Percentiles rank a stretch among this genome's conserved stretches.
Conservation (phyloP, 1,140 invertebrate genomes). For the Pseudomyrmex sp. region DNA sequence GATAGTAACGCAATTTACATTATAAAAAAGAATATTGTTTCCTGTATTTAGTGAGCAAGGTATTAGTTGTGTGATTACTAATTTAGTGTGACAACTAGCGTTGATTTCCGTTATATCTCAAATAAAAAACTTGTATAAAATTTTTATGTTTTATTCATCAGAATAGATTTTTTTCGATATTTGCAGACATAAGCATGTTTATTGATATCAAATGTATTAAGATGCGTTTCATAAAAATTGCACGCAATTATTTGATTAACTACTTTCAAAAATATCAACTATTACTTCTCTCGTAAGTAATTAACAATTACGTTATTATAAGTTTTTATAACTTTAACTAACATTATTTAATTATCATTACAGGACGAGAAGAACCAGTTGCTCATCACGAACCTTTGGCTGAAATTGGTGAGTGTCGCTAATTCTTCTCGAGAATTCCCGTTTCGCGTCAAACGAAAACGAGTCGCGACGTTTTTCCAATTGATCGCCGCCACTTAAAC, state of each 20-base stretch:
- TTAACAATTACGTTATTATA: too few species aligned
- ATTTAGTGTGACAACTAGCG: too few species aligned
- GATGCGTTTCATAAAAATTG: not conserved
- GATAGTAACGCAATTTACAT: too few species aligned
- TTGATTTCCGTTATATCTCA: too few species aligned
- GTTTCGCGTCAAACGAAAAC: slow-evolving; percentile 18
- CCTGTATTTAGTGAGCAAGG: too few species aligned
- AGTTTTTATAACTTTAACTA: too few species aligned
- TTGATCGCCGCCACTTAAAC: slow-evolving; percentile 38
- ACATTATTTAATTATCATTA: slow-evolving; percentile 74
- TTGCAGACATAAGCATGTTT: not conserved
- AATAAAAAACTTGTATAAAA: too few species aligned
- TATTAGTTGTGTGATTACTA: too few species aligned
- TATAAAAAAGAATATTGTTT: too few species aligned
- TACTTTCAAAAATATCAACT: not conserved
- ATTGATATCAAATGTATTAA: slow-evolving; percentile 18
- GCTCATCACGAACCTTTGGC: slow-evolving; percentile 96
- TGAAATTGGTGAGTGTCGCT: slow-evolving; percentile 91
- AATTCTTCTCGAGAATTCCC: not conserved
- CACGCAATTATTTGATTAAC: not conserved
- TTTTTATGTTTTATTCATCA: not conserved
- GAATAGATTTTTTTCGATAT: not conserved
- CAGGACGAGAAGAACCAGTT: slow-evolving; percentile 97
- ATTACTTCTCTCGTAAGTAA: too few species aligned
- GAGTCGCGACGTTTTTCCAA: not conserved